Percentiles rank a stretch among this genome's conserved stretches.
These are phyloP conservation scores for Leptosomus discolor DNA, from an alignment of 2,113 vertebrate species.

Conservation along the genomic window DNA sequence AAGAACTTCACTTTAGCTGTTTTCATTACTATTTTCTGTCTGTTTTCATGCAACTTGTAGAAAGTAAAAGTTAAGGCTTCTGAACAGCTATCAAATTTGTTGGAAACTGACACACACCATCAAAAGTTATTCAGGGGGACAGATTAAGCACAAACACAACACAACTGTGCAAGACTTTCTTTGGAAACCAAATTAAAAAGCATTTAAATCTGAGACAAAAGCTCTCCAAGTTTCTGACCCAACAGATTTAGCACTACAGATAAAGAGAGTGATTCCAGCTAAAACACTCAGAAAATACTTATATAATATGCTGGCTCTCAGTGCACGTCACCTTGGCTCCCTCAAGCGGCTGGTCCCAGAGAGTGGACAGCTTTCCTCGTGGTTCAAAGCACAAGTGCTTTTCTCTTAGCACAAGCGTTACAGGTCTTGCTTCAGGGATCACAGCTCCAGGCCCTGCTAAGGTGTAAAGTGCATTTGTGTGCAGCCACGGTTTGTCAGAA, in stretches of 20 bases:
- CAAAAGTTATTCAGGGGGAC: not conserved
- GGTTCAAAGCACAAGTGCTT: rapidly evolving
- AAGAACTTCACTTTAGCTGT: not conserved
- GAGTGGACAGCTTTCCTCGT: not conserved
- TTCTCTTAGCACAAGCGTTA: not conserved
- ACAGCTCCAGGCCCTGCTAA: not conserved
- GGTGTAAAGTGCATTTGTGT: rapidly evolving
- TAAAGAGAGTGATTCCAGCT: not conserved
- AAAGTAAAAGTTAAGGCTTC: not conserved
- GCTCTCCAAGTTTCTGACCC: not conserved
- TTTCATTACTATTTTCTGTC: not conserved
- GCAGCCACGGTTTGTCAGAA: not conserved
- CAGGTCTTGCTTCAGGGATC: not conserved
- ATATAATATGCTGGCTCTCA: not conserved
- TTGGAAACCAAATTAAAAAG: not conserved
- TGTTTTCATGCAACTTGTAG: not conserved
- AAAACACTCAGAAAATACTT: not conserved
- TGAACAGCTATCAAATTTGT: not conserved
- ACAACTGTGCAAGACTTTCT: not conserved
- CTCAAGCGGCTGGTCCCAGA: slow-evolving; percentile 4
- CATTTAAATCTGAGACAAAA: not conserved
- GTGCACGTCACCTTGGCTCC: not conserved
- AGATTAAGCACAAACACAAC: not conserved
- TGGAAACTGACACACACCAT: not conserved
- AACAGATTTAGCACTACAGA: not conserved